Base-by-base conservation (phyloP, 2,888 invertebrate species). In the Laothoe populi region DNA sequence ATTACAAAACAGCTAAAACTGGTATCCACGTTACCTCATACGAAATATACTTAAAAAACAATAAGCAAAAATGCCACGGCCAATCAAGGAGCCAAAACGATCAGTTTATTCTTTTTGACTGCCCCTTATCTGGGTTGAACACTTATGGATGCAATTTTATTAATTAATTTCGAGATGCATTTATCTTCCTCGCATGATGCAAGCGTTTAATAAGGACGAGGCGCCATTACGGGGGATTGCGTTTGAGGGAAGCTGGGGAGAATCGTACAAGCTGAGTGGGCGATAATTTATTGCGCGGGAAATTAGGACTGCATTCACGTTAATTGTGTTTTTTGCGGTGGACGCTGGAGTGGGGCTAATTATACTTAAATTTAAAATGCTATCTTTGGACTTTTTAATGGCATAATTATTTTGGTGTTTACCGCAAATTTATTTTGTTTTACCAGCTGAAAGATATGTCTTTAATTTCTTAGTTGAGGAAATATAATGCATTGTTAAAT, bases 151-250 rank as follows among this genome's bases (percentile, higher is more conserved):
- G 84, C 88, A 86, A 86, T 89, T 88, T 89, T 83, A 86, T 87
- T 90, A 89, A 90, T 90, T 90, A 89, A 88, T 88, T 88, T 87
- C 77, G 79, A 84, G 84, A 79, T 84, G 84, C 88, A 87, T 90
- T 88, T 86, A 88, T 89, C 89, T 90, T 84, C 74, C 76, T 81
- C 75, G 85, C 84, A 86, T 87, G 86, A 84, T 84, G 84, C 82
- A 81, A 82, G 76, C 81, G 78, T 84, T 86, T 86, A 88, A 86
- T 88, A 87, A 87, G 88, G 81, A 78, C 70, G 65, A 70, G 75
- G 69, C 78, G 78, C 83, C 82, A 82, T 84, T 82, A 82, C 79
- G 77, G 77, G 58, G 73, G 75, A 84, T 85, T 81, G 82, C 76
- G 75, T 83, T 80, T 78, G 76, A 78, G 79, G 83, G 79, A 82